Evolutionary conservation across 2,888 invertebrate species (phyloP).

Genomic region (Sphaerophoria taeniata): DNA sequence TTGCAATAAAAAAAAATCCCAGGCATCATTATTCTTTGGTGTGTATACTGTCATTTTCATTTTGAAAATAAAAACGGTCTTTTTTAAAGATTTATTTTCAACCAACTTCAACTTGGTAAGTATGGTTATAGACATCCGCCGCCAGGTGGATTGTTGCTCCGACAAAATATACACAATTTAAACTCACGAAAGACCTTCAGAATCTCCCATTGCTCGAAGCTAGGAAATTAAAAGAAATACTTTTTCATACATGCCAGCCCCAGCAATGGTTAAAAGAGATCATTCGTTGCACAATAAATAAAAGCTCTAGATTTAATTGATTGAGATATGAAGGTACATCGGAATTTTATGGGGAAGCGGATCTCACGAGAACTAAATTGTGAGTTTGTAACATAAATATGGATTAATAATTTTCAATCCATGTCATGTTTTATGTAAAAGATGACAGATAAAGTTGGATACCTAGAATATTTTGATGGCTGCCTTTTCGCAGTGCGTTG

Average conservation of each 20-base stretch:
- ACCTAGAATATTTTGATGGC: too few relatives aligned
- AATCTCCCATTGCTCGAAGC: conserved; percentile 41
- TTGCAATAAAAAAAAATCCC: not conserved
- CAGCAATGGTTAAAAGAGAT: conserved; percentile 16
- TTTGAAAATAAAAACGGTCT: conserved; percentile 18
- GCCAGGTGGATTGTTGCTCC: conserved; percentile 48
- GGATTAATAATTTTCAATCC: not conserved
- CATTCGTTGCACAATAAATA: conserved; percentile 1
- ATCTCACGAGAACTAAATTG: conserved; percentile 48
- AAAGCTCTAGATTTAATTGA: conserved; percentile 35
- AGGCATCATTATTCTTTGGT: conserved; percentile 12
- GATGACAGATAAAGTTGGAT: not conserved
- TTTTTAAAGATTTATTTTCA: not conserved
- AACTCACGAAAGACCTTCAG: conserved; percentile 62
- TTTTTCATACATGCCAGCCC: not conserved
- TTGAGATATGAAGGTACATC: conserved; percentile 45
- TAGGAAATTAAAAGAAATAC: conserved; percentile 49
- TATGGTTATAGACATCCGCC: conserved; percentile 47
- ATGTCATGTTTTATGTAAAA: not conserved
- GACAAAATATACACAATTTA: conserved; percentile 45
- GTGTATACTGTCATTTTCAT: conserved; percentile 31
- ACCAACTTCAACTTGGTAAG: conserved; percentile 12
- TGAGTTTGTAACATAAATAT: not conserved
- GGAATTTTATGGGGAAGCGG: conserved; percentile 57
- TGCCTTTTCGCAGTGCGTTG: too few relatives aligned